These are phyloP conservation scores for Zaprionus lachaisei DNA, from an alignment of 1,140 invertebrate species.

Conservation along the genomic window DNA sequence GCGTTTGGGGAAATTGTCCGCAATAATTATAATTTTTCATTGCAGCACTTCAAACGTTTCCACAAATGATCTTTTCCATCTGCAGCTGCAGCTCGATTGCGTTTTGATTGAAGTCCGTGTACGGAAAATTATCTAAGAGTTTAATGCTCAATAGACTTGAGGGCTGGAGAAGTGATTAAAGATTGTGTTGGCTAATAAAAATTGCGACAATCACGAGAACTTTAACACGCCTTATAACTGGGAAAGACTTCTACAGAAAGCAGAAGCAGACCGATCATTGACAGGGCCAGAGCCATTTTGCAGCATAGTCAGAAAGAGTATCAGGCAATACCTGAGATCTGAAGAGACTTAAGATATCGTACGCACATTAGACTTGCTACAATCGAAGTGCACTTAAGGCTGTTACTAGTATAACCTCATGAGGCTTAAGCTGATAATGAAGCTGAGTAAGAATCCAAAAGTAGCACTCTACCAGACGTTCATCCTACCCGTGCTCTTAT, in stretches of 20 bases:
- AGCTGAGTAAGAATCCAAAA: neutral
- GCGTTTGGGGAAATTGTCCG: constrained; percentile 16
- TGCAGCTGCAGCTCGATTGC: constrained; percentile 30
- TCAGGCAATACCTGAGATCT: too few relatives aligned
- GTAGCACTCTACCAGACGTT: neutral
- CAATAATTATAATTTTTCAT: constrained; percentile 82
- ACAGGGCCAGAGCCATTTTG: too few relatives aligned
- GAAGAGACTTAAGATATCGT: too few relatives aligned
- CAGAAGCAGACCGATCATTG: too few relatives aligned
- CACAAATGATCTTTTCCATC: constrained; percentile 57
- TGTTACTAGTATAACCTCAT: too few relatives aligned
- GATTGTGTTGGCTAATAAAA: neutral
- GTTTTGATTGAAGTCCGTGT: constrained; percentile 45
- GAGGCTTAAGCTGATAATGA: too few relatives aligned
- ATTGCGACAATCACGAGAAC: neutral
- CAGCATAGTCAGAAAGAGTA: too few relatives aligned
- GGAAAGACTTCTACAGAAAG: too few relatives aligned
- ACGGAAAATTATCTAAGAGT: neutral
- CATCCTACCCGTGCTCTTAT: neutral
- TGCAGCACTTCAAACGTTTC: constrained; percentile 47
- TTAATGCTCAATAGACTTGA: neutral
- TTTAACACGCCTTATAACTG: neutral
- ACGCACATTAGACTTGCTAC: too few relatives aligned
- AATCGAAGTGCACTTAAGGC: too few relatives aligned
- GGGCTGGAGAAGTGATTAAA: neutral